Conservation (phyloP, 2,888 invertebrate genomes). For the Drosophila mulleri region DNA sequence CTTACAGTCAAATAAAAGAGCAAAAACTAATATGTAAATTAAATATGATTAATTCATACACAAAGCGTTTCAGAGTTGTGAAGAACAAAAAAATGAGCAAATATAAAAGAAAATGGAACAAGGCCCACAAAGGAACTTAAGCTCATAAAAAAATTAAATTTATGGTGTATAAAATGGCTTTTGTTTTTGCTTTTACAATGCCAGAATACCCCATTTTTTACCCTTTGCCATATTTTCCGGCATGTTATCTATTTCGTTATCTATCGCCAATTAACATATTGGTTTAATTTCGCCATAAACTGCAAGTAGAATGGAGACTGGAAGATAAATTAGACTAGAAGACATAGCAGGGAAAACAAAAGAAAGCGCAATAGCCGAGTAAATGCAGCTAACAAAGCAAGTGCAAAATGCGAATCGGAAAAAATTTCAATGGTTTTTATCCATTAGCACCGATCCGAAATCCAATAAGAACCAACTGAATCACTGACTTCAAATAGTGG, state of each 20-base stretch:
- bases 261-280: conserved; percentile 27
- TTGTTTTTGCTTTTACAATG: background rate
- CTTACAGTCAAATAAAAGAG: background rate
- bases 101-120: background rate
- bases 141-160: conserved; percentile 1
- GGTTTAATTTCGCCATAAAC: conserved; percentile 71
- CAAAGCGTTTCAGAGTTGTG: background rate
- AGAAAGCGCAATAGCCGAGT: conserved; percentile 14
- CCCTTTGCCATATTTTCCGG: conserved; percentile 1
- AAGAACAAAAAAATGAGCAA: background rate
- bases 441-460: conserved; percentile 16
- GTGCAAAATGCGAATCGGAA: conserved; percentile 18
- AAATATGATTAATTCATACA: background rate
- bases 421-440: conserved; percentile 11
- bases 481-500: conserved; percentile 34
- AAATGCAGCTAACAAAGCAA: conserved; percentile 7
- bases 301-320: conserved; percentile 46
- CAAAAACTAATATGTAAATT: background rate
- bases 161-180: background rate
- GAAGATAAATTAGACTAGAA: conserved; percentile 34
- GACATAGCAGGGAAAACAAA: conserved; percentile 27
- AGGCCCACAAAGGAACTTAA: conserved; percentile 4
- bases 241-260: conserved; percentile 11
- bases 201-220: background rate
- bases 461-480: conserved; percentile 51